These are phyloP conservation scores for Ashinkailepas kermadecensis DNA, from an alignment of 2,888 invertebrate genomes.

Conservation along the genomic window DNA sequence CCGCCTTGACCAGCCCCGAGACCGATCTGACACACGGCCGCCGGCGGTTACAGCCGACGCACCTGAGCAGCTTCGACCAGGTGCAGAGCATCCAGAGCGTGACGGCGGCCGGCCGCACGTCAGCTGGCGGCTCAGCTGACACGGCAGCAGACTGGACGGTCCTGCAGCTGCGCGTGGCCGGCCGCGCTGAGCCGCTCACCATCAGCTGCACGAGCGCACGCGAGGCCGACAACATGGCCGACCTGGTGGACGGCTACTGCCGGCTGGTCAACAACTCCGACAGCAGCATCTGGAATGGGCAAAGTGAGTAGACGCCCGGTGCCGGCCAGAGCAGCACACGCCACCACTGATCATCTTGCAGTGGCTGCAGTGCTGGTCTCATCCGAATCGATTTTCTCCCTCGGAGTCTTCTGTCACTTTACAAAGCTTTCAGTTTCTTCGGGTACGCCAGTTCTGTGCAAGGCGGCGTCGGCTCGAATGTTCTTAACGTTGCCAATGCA, in stretches of 20 bases:
- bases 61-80: constrained; percentile 76
- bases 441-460: no score
- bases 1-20: no score
- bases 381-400: no score
- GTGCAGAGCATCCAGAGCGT: constrained; percentile 75
- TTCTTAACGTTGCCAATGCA: no score
- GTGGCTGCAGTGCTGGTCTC: no score
- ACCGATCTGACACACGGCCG: no score
- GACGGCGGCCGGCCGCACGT: constrained; percentile 40
- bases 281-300: constrained; percentile 76
- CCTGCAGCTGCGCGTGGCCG: constrained; percentile 68
- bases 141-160: constrained; percentile 54
- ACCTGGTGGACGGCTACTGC: constrained; percentile 94
- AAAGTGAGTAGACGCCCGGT: constrained; percentile 51
- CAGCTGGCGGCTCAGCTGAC: no score
- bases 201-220: constrained; percentile 75
- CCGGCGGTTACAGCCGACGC: constrained; percentile 52
- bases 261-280: constrained; percentile 71
- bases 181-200: constrained; percentile 71
- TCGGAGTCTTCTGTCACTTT: no score
- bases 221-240: constrained; percentile 87
- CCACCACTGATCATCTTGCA: no score
- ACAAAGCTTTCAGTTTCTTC: no score
- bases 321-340: no score
- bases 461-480: no score